phyloP scores from a whole-genome alignment of 1,140 invertebrate species.

The Lordiphosa clarofinis region DNA sequence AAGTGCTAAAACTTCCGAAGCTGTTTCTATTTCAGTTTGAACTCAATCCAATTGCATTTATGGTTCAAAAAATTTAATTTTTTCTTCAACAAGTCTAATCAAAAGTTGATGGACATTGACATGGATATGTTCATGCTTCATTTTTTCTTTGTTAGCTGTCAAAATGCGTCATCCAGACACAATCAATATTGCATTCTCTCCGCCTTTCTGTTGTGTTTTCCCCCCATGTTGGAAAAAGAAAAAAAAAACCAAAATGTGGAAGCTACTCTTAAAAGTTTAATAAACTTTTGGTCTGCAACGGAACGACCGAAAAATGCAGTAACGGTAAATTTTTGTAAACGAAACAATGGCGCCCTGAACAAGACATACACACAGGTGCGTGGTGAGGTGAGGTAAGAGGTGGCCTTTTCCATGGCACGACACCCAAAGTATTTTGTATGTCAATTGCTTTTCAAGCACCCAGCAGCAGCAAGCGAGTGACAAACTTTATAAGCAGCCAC shows the following conservation, averaged over 20 bases:
- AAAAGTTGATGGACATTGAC: conserved; percentile 15
- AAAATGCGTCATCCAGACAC: conserved; percentile 14
- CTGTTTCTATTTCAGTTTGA: no score
- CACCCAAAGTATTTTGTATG: conserved; percentile 56
- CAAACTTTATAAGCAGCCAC: neutral
- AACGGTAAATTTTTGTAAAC: conserved; percentile 28
- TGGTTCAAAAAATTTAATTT: no score
- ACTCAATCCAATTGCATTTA: no score
- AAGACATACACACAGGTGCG: neutral
- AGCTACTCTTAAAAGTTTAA: conserved; percentile 35
- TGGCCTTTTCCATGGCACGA: conserved; percentile 37
- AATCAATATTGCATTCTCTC: conserved; percentile 13
- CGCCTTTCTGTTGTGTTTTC: neutral
- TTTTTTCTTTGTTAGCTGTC: conserved; percentile 10
- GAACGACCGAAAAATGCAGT: conserved; percentile 34
- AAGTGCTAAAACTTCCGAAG: no score
- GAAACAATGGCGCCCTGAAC: conserved; percentile 34
- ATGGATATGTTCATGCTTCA: neutral
- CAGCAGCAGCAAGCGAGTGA: conserved; percentile 34
- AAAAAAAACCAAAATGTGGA: conserved; percentile 1
- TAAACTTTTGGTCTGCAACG: conserved; percentile 37
- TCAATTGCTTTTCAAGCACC: conserved; percentile 60
- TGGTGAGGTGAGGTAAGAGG: conserved; percentile 23
- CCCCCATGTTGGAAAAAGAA: neutral
- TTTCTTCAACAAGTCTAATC: neutral